Conservation (phyloP, 2,888 invertebrate species). For the Rhogogaster chlorosoma region DNA sequence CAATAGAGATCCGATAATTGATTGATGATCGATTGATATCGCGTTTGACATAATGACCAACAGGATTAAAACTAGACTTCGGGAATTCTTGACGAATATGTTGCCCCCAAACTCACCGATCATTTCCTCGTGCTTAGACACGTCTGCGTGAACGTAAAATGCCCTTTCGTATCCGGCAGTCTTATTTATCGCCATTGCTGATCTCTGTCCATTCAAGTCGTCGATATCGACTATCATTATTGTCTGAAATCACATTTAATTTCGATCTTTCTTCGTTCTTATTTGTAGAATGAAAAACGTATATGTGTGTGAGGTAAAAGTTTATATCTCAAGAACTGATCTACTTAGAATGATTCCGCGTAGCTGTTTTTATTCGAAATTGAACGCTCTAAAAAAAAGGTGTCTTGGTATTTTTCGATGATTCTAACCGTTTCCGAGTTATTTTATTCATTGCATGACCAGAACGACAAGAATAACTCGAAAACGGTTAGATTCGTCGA, state of each 20-base stretch:
- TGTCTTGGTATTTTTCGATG: no score
- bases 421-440: no score
- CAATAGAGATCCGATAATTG: neutral
- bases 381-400: no score
- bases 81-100: neutral
- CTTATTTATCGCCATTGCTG: slow-evolving; percentile 66
- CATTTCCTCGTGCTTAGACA: slow-evolving; percentile 65
- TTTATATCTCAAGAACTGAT: no score
- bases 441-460: no score
- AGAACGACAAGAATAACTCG: no score
- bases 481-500: no score
- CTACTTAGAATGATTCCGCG: no score
- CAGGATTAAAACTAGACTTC: neutral
- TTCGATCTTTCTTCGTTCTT: neutral
- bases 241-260: slow-evolving; percentile 60
- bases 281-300: neutral
- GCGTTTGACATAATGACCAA: neutral
- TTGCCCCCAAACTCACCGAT: slow-evolving; percentile 60
- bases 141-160: slow-evolving; percentile 68
- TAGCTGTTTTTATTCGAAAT: no score
- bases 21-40: no score
- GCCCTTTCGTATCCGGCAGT: slow-evolving; percentile 66
- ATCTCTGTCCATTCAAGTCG: slow-evolving; percentile 59
- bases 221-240: slow-evolving; percentile 70
- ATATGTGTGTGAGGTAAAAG: no score